Evolutionary conservation across 2,113 vertebrate genomes (phyloP).

Genomic region (Drymodes brunneopygia): DNA sequence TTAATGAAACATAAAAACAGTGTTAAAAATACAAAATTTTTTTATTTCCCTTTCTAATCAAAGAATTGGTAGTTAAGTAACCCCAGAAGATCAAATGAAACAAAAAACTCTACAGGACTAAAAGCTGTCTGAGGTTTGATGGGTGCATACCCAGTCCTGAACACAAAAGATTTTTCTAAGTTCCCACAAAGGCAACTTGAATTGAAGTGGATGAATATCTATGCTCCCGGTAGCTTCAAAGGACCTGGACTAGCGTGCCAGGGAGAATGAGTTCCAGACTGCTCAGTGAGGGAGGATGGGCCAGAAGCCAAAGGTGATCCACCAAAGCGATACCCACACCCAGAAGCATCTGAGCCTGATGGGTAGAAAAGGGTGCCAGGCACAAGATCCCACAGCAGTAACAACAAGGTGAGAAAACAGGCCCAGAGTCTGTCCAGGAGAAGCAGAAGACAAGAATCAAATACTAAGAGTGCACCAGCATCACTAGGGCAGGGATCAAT

Average conservation of each 20-base stretch:
- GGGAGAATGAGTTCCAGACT: background rate
- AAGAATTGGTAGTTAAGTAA: background rate
- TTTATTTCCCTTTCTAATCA: background rate
- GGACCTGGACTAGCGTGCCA: background rate
- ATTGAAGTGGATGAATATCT: background rate
- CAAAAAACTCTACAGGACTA: background rate
- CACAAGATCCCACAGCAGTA: background rate
- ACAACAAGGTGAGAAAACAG: background rate
- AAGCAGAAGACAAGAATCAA: background rate
- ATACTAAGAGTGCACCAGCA: background rate
- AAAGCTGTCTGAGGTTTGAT: background rate
- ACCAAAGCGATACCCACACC: background rate
- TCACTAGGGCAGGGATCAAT: background rate
- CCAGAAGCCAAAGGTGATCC: background rate
- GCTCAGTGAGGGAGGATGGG: background rate
- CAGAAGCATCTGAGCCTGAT: background rate
- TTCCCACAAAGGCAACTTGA: background rate
- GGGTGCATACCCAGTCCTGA: background rate
- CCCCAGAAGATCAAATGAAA: background rate
- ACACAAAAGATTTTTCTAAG: background rate
- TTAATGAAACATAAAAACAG: background rate
- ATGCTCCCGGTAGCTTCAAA: background rate
- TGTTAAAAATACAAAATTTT: background rate
- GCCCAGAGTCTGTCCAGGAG: background rate
- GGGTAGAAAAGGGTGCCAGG: background rate